phyloP scores from a whole-genome alignment of 2,888 invertebrate species.

The Pyralis farinalis region DNA sequence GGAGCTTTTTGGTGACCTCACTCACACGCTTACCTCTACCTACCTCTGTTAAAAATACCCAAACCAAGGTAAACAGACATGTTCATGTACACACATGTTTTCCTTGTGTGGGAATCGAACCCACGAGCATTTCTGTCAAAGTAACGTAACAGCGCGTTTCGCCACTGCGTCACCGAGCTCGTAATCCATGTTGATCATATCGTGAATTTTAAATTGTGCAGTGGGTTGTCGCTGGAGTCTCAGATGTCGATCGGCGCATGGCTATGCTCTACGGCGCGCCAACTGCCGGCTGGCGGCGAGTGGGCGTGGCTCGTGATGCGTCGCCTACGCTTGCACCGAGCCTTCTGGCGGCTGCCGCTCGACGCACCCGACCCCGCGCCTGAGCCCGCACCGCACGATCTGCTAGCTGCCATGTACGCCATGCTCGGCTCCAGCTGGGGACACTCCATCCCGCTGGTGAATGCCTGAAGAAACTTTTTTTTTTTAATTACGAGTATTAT shows the following conservation, averaged over 20 bases:
- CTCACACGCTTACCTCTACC: too few species aligned
- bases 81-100: too few species aligned
- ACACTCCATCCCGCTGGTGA: slow-evolving; percentile 65
- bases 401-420: slow-evolving; percentile 42
- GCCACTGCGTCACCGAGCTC: too few species aligned
- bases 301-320: slow-evolving; percentile 54
- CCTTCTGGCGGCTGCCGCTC: slow-evolving; percentile 39
- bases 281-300: slow-evolving; percentile 28
- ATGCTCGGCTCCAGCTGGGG: slow-evolving; percentile 60
- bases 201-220: too few species aligned
- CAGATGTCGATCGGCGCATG: slow-evolving; percentile 50
- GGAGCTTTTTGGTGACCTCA: too few species aligned
- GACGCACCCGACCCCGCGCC: slow-evolving; percentile 41
- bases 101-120: too few species aligned
- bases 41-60: too few species aligned
- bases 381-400: slow-evolving; percentile 29
- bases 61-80: too few species aligned
- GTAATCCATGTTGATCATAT: too few species aligned
- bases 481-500: too few species aligned
- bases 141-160: too few species aligned
- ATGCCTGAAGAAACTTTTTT: slow-evolving; percentile 16
- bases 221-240: slow-evolving; percentile 52
- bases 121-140: too few species aligned
- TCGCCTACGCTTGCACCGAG: slow-evolving; percentile 47
- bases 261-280: slow-evolving; percentile 30